Conservation (phyloP, 2,888 invertebrate species). For the Barypeithes pellucidus region DNA sequence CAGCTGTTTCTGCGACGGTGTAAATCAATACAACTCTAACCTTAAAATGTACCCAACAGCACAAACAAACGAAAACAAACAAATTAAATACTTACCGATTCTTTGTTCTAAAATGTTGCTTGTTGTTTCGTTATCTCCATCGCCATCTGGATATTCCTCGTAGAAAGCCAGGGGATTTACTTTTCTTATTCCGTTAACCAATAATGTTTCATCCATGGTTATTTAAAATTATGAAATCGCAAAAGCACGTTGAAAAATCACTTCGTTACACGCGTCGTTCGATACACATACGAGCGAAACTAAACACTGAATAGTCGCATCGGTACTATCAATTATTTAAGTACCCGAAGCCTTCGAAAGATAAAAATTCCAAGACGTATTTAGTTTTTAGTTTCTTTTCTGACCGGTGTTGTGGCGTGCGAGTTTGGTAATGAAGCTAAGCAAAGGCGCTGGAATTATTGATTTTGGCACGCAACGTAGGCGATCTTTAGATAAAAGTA, state of each 20-base stretch:
- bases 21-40: constrained; percentile 53
- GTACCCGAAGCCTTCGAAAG: constrained; percentile 10
- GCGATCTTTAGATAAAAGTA: constrained; percentile 38
- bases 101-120: constrained; percentile 60
- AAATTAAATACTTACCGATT: constrained; percentile 61
- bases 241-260: constrained; percentile 10
- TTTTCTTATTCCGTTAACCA: constrained; percentile 60
- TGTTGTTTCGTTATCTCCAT: constrained; percentile 56
- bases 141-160: constrained; percentile 60
- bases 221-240: neutral
- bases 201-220: constrained; percentile 40
- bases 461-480: constrained; percentile 51
- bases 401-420: constrained; percentile 11
- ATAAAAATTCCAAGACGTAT: constrained; percentile 23
- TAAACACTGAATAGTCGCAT: neutral
- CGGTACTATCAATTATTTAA: constrained; percentile 4
- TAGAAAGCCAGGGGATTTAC: constrained; percentile 62
- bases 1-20: constrained; percentile 3
- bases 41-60: constrained; percentile 50
- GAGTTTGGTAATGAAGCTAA: constrained; percentile 5
- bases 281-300: neutral
- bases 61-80: constrained; percentile 46
- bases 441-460: constrained; percentile 48
- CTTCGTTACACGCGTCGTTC: constrained; percentile 14
- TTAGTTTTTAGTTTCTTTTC: constrained; percentile 28